phyloP scores from a whole-genome alignment of 2,888 invertebrate species.

The Diachrysia chrysitis region DNA sequence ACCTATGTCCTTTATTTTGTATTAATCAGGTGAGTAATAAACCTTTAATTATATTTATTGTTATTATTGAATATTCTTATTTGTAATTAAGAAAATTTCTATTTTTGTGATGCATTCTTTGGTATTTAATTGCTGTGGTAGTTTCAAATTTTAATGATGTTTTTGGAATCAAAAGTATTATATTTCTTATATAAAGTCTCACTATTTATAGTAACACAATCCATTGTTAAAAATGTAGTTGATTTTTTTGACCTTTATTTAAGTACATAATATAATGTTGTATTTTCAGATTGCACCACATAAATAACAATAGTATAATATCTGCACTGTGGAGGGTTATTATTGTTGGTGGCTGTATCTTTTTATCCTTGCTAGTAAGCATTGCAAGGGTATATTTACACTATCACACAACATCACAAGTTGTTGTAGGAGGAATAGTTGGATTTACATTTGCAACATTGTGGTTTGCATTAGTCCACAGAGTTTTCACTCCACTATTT shows the following conservation, averaged over 20 bases:
- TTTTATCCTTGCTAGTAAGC: conserved; percentile 90
- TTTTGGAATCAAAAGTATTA: too few species aligned
- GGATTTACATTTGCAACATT: conserved; percentile 93
- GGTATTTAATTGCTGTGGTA: too few species aligned
- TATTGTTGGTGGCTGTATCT: conserved; percentile 90
- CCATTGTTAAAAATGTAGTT: too few species aligned
- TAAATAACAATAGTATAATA: conserved; percentile 93
- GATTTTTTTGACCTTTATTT: too few species aligned
- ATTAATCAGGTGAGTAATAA: conserved; percentile 92
- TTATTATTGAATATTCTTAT: not conserved
- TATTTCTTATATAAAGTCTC: too few species aligned
- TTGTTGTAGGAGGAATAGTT: conserved; percentile 93
- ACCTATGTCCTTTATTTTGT: conserved; percentile 95
- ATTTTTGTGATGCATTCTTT: not conserved
- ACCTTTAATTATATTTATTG: not conserved
- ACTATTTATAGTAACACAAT: too few species aligned
- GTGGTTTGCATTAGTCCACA: conserved; percentile 95
- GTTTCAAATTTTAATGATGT: too few species aligned
- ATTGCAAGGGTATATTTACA: conserved; percentile 94
- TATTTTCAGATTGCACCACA: conserved; percentile 93
- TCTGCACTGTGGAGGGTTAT: conserved; percentile 93
- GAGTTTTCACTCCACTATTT: conserved; percentile 95
- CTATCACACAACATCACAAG: conserved; percentile 95
- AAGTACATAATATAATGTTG: too few species aligned
- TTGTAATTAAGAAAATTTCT: not conserved